phyloP scores from a whole-genome alignment of 2,797 vertebrate species.

The Rhodeus uyekii region DNA sequence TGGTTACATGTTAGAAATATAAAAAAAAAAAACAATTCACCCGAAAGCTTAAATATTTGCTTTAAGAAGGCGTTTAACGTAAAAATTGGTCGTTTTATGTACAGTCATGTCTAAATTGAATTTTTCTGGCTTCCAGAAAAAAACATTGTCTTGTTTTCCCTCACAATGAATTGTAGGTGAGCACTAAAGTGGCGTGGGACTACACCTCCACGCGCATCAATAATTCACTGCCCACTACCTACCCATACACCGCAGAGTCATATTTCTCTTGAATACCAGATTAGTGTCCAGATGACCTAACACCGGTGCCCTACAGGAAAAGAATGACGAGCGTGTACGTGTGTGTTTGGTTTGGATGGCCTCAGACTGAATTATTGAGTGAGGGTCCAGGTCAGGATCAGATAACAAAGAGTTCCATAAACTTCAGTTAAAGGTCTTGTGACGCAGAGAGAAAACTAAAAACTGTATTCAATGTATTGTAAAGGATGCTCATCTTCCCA shows the following conservation, averaged over 20 bases:
- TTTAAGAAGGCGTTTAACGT: not conserved
- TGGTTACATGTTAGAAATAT: not conserved
- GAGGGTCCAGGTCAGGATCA: constrained; percentile 53
- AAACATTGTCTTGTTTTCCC: not conserved
- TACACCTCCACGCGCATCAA: constrained; percentile 66
- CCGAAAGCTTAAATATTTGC: not conserved
- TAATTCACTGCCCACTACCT: constrained; percentile 67
- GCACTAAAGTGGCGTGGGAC: constrained; percentile 44
- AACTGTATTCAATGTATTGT: not conserved
- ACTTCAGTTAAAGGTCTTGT: constrained; percentile 13
- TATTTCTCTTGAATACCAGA: constrained; percentile 73
- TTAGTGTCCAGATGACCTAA: constrained; percentile 65
- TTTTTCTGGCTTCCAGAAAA: not conserved
- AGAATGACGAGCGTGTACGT: constrained; percentile 56
- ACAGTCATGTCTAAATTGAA: no score
- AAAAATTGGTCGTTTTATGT: not conserved
- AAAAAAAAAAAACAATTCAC: not conserved
- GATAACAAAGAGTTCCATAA: constrained; percentile 51
- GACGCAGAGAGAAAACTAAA: constrained; percentile 10
- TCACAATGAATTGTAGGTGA: constrained; percentile 19
- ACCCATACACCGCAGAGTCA: constrained; percentile 62
- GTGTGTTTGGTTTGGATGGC: constrained; percentile 56
- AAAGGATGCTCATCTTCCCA: not conserved
- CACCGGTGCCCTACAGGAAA: constrained; percentile 63
- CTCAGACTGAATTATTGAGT: constrained; percentile 71